Conservation (phyloP, 2,113 vertebrate species). For the Anthoscopus minutus region DNA sequence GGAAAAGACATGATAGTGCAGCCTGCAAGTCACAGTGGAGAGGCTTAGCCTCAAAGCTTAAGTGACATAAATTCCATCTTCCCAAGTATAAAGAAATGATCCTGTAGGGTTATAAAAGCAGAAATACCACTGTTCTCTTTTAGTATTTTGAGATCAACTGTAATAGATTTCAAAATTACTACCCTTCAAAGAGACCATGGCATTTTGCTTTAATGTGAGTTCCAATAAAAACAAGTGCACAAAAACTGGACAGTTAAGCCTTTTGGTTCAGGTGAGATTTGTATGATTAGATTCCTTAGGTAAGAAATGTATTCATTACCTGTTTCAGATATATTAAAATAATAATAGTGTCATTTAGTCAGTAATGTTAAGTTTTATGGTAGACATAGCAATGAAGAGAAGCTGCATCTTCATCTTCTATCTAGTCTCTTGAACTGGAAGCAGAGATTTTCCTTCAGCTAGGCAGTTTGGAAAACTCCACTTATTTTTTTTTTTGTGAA, state of each 20-base stretch:
- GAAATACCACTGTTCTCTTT: not conserved
- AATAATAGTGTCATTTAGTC: not conserved
- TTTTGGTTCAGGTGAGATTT: not conserved
- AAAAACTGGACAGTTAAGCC: not conserved
- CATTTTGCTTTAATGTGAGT: not conserved
- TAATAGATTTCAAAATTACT: not conserved
- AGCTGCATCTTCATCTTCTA: not conserved
- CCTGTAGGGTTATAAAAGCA: not conserved
- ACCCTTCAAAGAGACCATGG: not conserved
- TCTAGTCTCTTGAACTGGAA: not conserved
- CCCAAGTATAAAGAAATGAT: not conserved
- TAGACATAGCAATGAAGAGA: not conserved
- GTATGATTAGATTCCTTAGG: not conserved
- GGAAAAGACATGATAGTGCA: not conserved
- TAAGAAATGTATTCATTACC: not conserved
- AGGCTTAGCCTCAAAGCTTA: not conserved
- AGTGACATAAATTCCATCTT: not conserved
- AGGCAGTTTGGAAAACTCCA: not conserved
- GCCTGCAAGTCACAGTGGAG: not conserved
- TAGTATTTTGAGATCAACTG: not conserved
- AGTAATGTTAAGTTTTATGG: not conserved
- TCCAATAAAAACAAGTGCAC: not conserved
- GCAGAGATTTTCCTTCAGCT: not conserved
- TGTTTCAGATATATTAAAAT: not conserved
- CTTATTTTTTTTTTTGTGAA: not conserved